Evolutionary conservation across 2,797 vertebrate species (phyloP), one percentile per base, ranked within the genome.

Genomic region (Coluber constrictor): DNA sequence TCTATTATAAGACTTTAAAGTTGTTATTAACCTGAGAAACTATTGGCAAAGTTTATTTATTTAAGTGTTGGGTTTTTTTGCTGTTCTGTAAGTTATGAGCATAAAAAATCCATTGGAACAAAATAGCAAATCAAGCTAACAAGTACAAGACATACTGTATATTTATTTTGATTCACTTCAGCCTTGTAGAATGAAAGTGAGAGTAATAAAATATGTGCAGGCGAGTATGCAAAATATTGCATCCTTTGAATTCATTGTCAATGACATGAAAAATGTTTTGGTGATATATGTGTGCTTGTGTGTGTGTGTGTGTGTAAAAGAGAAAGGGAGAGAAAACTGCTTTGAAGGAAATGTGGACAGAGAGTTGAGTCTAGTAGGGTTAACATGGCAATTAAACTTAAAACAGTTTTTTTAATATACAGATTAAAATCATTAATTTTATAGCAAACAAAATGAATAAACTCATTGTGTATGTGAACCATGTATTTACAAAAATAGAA

Each of bases 261-360:
- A 96, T 95, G 96, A 97, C 1, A 8, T 95, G 96, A 96, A 96
- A 95, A 97, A 96, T 97, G 96, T 97, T 96, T 94, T 47, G 95
- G 95, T 97, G 96, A 47, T 97, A 0, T 61, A 10, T 61, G 23
- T n/a, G 29, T 66, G 66, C 32, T 2, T 37, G n/a, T 61, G 25
- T 61, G 60, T 27, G 60, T 60, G 6, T 60, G 7, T 60, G 20
- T 60, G 59, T 25, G 23, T 60, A 15, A 66, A 16, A 91, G 0
- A 70, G 96, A 97, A 97, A 94, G 74, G 32, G 20, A 47, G 37
- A 79, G 20, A 79, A 79, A 43, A 79, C 8, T 43, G 87, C 93
- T 55, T 86, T 90, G 66, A 96, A 95, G 92, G 90, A 95, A 95
- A 95, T 90, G 66, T 0, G 4, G 90, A 12, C 27, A 97, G 95